These are phyloP conservation scores for Eumerus sabulonum DNA, from an alignment of 2,888 invertebrate species.

Conservation along the genomic window DNA sequence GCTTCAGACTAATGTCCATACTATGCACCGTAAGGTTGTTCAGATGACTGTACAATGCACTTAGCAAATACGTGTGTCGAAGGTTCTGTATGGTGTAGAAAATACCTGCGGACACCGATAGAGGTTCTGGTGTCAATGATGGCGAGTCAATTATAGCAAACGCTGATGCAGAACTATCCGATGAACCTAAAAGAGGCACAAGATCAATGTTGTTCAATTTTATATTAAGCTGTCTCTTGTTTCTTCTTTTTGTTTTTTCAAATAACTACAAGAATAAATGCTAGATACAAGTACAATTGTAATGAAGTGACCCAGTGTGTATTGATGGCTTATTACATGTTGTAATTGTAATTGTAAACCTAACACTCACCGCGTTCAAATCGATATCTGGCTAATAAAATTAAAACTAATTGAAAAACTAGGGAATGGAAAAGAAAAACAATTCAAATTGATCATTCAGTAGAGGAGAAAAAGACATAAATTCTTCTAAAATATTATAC, in stretches of 20 bases:
- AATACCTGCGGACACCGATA: slow-evolving; percentile 76
- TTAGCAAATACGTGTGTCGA: slow-evolving; percentile 77
- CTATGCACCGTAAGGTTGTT: slow-evolving; percentile 81
- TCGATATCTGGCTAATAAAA: slow-evolving; percentile 73
- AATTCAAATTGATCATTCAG: slow-evolving; percentile 18
- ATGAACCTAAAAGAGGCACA: slow-evolving; percentile 73
- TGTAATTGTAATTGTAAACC: neutral
- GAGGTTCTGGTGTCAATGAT: slow-evolving; percentile 76
- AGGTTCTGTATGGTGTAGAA: slow-evolving; percentile 78
- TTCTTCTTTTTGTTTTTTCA: too few species aligned
- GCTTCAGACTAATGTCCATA: slow-evolving; percentile 83
- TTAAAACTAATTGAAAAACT: slow-evolving; percentile 74
- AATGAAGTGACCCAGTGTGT: too few species aligned
- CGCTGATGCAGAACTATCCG: slow-evolving; percentile 74
- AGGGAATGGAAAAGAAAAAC: slow-evolving; percentile 52
- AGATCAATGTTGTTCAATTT: neutral
- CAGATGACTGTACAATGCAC: slow-evolving; percentile 77
- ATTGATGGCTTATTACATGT: neutral
- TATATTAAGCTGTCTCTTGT: neutral
- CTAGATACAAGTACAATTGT: too few species aligned
- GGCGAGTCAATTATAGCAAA: slow-evolving; percentile 78
- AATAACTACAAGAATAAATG: too few species aligned
- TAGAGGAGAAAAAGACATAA: too few species aligned
- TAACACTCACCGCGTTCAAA: slow-evolving; percentile 73
- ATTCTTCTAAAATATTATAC: too few species aligned